Evolutionary conservation across 1,140 invertebrate species (phyloP), one percentile per base, ranked within the genome.

Genomic region (Drosophila bocqueti): DNA sequence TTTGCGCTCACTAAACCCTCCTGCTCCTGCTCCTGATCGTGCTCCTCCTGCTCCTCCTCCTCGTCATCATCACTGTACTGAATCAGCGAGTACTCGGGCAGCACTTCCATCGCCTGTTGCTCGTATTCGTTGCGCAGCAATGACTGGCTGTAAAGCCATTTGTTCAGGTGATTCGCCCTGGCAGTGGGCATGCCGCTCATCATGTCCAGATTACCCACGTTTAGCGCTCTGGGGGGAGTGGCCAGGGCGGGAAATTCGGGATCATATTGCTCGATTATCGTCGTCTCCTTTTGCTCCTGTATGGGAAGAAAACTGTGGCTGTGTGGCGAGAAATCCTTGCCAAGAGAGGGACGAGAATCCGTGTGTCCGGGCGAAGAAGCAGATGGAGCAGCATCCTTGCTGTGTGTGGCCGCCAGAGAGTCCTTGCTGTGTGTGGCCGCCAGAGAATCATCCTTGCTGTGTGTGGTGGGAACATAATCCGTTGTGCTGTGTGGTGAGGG

Each of bases 81-180:
- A 16, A 55, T 38, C n/a, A 55, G 9, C 0, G 18, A 24, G 15
- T 40, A 40, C 15, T 40, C 31, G 2, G 36, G 4, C 15, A 57
- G 13, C 0, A 0, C 2, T 26, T 57, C 54, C 9, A 26, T 38
- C 3, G 0, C 18, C 15, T 10, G 0, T 1, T 6, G 13, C 1
- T 55, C 36, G 18, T 24, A 38, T 2, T 55, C 52, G 13, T 16
- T 9, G 13, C 0, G 13, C 6, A 16, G 8, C 2, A 38, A 9
- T 0, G 34, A 16, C 11, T 55, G 52, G 0, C 13, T 24, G 15
- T 55, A 55, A 5, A 55, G 34, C 52, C 52, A 55, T 10, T 55
- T 38, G 18, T 1, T 24, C 8, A 38, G 5, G 34, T 16, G 13
- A 2, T 3, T 15, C 9, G 1, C 7, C 13, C 3, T 21, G 31